Percentiles rank a stretch among this genome's conserved stretches.
Evolutionary conservation across 2,113 vertebrate species (phyloP).

Genomic region (Halcyon senegalensis): DNA sequence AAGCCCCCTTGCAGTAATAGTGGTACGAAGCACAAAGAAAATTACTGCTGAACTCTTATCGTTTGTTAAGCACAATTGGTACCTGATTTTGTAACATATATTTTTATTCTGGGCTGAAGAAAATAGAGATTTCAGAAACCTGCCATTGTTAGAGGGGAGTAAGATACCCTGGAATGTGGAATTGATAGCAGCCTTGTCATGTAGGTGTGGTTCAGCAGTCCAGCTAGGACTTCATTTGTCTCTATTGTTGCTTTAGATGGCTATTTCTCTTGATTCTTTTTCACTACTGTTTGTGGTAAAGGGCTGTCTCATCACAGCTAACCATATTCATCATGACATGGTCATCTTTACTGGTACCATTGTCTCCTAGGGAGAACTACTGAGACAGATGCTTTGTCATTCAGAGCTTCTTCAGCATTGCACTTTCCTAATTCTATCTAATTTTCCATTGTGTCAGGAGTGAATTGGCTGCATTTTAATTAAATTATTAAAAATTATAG

Average conservation of each 20-base stretch:
- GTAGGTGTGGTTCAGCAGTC: conserved; percentile 67
- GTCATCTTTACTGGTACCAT: background rate
- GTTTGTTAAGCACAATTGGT: background rate
- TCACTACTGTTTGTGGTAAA: background rate
- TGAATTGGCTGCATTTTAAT: conserved; percentile 39
- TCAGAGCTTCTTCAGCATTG: background rate
- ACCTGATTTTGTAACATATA: background rate
- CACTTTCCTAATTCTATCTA: background rate
- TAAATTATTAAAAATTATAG: conserved; percentile 40
- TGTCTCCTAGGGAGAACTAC: conserved; percentile 18
- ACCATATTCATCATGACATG: background rate
- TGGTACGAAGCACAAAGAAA: conserved; percentile 21
- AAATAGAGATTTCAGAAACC: background rate
- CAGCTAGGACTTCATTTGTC: background rate
- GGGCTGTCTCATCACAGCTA: background rate
- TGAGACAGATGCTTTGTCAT: conserved; percentile 53
- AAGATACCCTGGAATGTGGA: background rate
- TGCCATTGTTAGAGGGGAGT: conserved; percentile 26
- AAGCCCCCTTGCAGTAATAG: background rate
- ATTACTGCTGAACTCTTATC: background rate
- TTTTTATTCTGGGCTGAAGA: background rate
- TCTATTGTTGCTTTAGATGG: conserved; percentile 55
- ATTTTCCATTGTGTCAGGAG: conserved; percentile 16
- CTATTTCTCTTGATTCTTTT: background rate
- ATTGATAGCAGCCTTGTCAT: conserved; percentile 25